phyloP scores from a whole-genome alignment of 2,113 vertebrate species.

The Pollimyrus isidori region DNA sequence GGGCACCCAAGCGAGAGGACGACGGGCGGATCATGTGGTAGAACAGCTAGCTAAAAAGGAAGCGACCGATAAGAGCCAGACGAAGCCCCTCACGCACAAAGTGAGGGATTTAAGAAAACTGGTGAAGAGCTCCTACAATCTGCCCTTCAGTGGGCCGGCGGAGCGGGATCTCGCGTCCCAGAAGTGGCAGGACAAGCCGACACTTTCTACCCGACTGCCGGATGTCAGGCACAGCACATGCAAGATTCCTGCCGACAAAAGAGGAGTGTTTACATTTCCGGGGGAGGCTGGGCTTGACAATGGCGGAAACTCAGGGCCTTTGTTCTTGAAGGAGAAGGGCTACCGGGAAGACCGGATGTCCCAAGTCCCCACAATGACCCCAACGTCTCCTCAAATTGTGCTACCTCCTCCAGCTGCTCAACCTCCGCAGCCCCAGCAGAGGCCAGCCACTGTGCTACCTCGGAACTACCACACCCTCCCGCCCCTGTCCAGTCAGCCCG shows the following conservation, averaged over 20 bases:
- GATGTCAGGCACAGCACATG: background rate
- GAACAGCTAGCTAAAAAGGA: conserved; percentile 22
- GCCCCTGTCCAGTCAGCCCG: background rate
- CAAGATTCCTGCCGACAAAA: conserved; percentile 20
- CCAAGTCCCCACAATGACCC: conserved; percentile 1
- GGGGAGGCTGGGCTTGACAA: background rate
- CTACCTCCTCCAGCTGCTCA: conserved; percentile 30
- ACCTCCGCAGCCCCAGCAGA: conserved; percentile 21
- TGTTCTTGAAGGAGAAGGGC: conserved; percentile 8
- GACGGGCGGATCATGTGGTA: background rate
- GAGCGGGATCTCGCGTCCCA: background rate
- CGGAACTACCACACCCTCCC: background rate
- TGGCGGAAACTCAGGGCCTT: background rate
- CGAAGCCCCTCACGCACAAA: conserved; percentile 51
- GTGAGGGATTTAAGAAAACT: conserved; percentile 73
- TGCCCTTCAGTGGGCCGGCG: conserved; percentile 42
- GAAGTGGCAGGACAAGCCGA: conserved; percentile 18
- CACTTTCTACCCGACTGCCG: conserved; percentile 31
- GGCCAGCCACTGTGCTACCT: background rate
- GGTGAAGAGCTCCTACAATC: conserved; percentile 67
- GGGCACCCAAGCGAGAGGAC: conserved; percentile 7
- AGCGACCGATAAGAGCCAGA: conserved; percentile 28
- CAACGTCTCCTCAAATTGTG: conserved; percentile 22
- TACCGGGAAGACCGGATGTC: background rate
- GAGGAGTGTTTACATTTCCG: background rate